These are phyloP conservation scores for Xenops minutus DNA, from an alignment of 2,797 vertebrate species.

Conservation along the genomic window DNA sequence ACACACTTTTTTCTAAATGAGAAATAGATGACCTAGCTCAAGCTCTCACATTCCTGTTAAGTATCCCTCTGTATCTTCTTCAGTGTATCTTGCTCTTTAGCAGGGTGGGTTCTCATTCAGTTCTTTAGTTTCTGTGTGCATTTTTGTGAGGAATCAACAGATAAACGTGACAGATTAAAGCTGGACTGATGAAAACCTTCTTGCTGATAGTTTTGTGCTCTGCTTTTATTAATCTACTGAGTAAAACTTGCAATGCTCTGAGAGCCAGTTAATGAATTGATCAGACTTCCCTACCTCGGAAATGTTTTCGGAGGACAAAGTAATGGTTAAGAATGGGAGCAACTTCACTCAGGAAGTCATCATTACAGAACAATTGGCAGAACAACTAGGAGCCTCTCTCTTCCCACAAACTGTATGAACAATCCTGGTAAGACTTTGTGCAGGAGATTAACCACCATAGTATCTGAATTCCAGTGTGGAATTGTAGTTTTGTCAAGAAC, in stretches of 20 bases:
- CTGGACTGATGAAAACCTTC: neutral
- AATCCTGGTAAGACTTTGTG: neutral
- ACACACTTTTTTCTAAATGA: neutral
- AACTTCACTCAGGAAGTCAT: neutral
- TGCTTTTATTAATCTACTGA: neutral
- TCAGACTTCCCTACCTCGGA: neutral
- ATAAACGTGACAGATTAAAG: neutral
- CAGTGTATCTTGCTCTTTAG: neutral
- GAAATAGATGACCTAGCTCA: neutral
- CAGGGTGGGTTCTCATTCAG: neutral
- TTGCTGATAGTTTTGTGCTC: neutral
- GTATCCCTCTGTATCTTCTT: neutral
- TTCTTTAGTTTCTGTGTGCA: neutral
- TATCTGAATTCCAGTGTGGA: neutral
- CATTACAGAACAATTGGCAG: neutral
- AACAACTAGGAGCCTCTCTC: neutral
- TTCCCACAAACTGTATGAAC: neutral
- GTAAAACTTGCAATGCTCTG: neutral
- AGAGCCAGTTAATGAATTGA: neutral
- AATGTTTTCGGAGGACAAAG: neutral
- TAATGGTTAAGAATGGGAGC: neutral
- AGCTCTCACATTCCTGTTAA: neutral
- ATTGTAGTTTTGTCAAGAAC: neutral
- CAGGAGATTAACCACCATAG: neutral
- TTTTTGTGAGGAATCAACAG: neutral